Evolutionary conservation across 2,797 vertebrate species (phyloP), one percentile per base, ranked within the genome.

Genomic region (Tokudaia muenninki): DNA sequence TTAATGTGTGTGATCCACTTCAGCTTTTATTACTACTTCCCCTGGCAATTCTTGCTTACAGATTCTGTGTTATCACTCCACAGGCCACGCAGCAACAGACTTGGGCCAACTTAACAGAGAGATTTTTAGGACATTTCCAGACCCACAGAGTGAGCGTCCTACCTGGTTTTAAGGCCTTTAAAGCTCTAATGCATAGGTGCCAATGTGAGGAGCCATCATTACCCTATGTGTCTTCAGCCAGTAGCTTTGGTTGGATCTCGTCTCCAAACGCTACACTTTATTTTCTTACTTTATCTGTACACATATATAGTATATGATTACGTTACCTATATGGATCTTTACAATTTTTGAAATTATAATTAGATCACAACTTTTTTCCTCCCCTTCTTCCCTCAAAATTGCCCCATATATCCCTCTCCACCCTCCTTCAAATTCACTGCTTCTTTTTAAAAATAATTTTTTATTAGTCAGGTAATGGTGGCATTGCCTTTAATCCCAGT

Each of bases 101-200:
- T 78, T 26, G 50, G 29, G 41, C 29, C 82, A 52, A 1, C 90
- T 96, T 95, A 92, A 92, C 0, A 87, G 65, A 74, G 70, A 92
- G 17, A 79, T 93, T n/a, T 91, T 91, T 34, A 94, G 84, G 75
- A 26, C 61, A 31, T 82, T 65, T 57, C 0, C 79, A 44, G 63
- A 83, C 74, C 26, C 50, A 1, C 29, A 65, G 47, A 74, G 29
- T 63, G n/a, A 65, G 26, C 67, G 91, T 95, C 94, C 88, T 79
- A 91, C 95, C 57, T n/a, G 72, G 44, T 83, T 72, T 95, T 26
- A 13, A 55, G 78, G 1, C 95, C 91, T 96, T 96, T 87, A 55
- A 96, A 55, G 26, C n/a, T 93, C 31, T 63, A 87, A 92, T 77
- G 50, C 55, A 55, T 72, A 94, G 55, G 96, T 67, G 50, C 67